Evolutionary conservation across 2,888 invertebrate genomes (phyloP), one percentile per base, ranked within the genome.

Genomic region (Drosophila leonis): DNA sequence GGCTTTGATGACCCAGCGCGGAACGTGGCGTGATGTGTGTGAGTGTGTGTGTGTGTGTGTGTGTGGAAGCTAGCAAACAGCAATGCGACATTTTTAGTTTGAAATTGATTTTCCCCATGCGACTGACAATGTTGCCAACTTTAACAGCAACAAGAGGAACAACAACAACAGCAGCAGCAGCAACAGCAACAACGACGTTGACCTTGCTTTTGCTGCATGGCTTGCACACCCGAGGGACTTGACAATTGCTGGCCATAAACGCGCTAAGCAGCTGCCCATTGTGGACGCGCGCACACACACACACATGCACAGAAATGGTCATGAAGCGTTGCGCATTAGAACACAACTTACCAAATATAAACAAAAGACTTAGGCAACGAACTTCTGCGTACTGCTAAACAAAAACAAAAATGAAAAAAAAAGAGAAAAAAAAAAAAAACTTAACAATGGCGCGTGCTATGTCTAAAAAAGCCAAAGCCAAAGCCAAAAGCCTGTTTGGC

Each of bases 221-320:
- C 35, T 49, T 51, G 67, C 56, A 54, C 61, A 69, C 86, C 72
- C 78, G 70, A 79, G 84, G 88, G 84, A 84, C 90, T 83, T 86
- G 83, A 77, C 84, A 85, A 85, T 85, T 85, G 84, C 66, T 89
- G 85, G 78, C 90, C 84, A 85, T 89, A 85, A 85, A 88, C 49
- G 90, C 78, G 90, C 88, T 85, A 89, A 85, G 90, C 85, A 90
- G 85, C 74, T 89, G 83, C 80, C 90, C 85, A 78, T 88, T 79
- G 71, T 68, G 69, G 71, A 39, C 61, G 67, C 52, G n/a, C 49
- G 37, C 57, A 27, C 42, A 49, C 54, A 44, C 27, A 52, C 31
- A 37, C 41, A 67, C 31, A 41, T 27, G 41, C 37, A 27, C 37
- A 27, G 12, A 52, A 35, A 71, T 77, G 78, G 76, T 55, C 66